Evolutionary conservation across 2,113 vertebrate genomes (phyloP), one percentile per base, ranked within the genome.

Genomic region (Sander lucioperca): DNA sequence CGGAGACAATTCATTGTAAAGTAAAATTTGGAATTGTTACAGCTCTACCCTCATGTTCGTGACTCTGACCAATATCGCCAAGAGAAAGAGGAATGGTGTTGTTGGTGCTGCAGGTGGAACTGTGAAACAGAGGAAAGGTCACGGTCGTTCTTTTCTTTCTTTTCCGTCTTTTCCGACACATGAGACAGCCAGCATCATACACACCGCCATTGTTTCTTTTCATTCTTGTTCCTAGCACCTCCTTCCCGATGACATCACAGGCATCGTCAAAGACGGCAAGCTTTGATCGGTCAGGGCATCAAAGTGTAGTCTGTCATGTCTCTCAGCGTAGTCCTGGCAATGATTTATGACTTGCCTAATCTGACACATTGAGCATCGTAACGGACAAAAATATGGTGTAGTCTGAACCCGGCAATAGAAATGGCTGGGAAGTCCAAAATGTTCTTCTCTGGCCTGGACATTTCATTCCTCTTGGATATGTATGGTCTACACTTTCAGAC

Each of bases 391-490:
- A 23, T 23, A 45, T 66, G 25, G 43, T 48, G 43, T 66, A 9
- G 43, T 66, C 43, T 18, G 43, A 48, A 45, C 62, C 36, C 19
- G 8, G 12, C 43, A 25, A 30, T 33, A 8, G 9, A 43, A 53
- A 36, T 82, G 63, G 21, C 56, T 61, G 58, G 43, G 56, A 64
- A 66, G 18, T 71, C 27, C 16, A 69, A 53, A 63, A 80, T 6
- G 45, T 39, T 23, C 33, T 62, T 58, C 62, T 76, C 54, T 73
- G 43, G 54, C 33, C 45, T 11, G 33, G 39, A 50, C 30, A 43
- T 33, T 67, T 72, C 11, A 30, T 58, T 77, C n/a, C 18, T 73
- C 27, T 23, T 68, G 36, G 36, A 77, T 54, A 39, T 23, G 14
- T 50, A 14, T 64, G 48, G 30, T 54, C 59, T 77, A 10, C 13